Evolutionary conservation across 2,888 invertebrate species (phyloP).

Genomic region (Microchrysa polita): DNA sequence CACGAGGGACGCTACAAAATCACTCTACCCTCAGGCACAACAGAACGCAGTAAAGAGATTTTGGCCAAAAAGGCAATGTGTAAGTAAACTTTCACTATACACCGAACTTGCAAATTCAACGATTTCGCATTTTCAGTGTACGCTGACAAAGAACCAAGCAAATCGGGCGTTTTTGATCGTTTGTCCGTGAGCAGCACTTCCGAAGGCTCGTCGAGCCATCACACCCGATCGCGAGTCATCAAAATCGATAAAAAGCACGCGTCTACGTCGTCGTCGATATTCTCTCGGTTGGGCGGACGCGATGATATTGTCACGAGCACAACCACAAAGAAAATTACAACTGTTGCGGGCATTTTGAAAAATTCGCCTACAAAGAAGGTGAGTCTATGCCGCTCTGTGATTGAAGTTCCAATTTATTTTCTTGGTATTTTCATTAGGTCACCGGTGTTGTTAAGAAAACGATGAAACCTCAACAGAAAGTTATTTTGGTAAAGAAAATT

Average conservation of each 20-base stretch:
- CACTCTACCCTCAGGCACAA: slow-evolving; percentile 67
- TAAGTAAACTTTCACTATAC: slow-evolving; percentile 53
- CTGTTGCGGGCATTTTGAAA: slow-evolving; percentile 60
- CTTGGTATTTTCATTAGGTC: background rate
- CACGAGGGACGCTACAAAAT: slow-evolving; percentile 69
- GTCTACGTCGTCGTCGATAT: slow-evolving; percentile 57
- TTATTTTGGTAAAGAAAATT: slow-evolving; percentile 62
- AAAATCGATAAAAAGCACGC: slow-evolving; percentile 53
- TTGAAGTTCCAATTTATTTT: background rate
- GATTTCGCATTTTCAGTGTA: slow-evolving; percentile 56
- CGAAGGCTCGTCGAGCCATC: background rate
- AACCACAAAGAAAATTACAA: background rate
- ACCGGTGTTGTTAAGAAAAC: slow-evolving; percentile 42
- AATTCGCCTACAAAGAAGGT: slow-evolving; percentile 50
- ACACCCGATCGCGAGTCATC: slow-evolving; percentile 54
- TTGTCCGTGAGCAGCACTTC: slow-evolving; percentile 49
- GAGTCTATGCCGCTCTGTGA: background rate
- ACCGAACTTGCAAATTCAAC: background rate
- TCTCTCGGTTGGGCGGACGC: slow-evolving; percentile 61
- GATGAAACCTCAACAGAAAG: slow-evolving; percentile 57
- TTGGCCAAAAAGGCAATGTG: slow-evolving; percentile 61
- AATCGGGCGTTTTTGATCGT: slow-evolving; percentile 59
- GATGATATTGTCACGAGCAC: slow-evolving; percentile 47
- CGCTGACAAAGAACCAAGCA: slow-evolving; percentile 59
- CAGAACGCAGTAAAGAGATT: slow-evolving; percentile 66